These are phyloP conservation scores for Odocoileus virginianus DNA, from an alignment of 2,113 vertebrate genomes.

Conservation along the genomic window DNA sequence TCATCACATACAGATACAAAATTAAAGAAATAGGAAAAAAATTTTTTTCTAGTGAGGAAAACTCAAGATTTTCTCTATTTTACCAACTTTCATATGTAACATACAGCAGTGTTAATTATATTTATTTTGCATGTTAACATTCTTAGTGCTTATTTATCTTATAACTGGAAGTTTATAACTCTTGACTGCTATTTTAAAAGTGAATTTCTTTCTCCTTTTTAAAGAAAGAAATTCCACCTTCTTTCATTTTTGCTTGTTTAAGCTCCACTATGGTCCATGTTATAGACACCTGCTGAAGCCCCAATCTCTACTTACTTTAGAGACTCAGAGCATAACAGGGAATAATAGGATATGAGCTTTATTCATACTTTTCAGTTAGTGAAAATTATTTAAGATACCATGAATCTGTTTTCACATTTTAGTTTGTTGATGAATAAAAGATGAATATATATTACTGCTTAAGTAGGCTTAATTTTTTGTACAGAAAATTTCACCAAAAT, in stretches of 20 bases:
- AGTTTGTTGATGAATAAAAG: not conserved
- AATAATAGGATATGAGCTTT: not conserved
- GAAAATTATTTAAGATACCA: not conserved
- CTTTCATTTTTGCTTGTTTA: not conserved
- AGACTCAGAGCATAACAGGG: not conserved
- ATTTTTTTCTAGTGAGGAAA: not conserved
- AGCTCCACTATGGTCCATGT: not conserved
- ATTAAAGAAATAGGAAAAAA: not conserved
- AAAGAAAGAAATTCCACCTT: not conserved
- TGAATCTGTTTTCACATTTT: not conserved
- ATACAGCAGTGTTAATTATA: not conserved
- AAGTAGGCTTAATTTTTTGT: not conserved
- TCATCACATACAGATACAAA: not conserved
- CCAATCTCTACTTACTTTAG: no score
- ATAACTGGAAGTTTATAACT: not conserved
- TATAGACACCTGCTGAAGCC: not conserved
- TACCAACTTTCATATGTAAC: not conserved
- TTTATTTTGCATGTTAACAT: not conserved
- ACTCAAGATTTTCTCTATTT: not conserved
- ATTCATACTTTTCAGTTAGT: not conserved
- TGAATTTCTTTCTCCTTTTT: not conserved
- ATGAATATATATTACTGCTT: not conserved
- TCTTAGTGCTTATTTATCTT: not conserved
- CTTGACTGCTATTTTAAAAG: not conserved
- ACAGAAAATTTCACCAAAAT: not conserved